Evolutionary conservation across 2,113 vertebrate species (phyloP).

Genomic region (Muscicapa adusta): DNA sequence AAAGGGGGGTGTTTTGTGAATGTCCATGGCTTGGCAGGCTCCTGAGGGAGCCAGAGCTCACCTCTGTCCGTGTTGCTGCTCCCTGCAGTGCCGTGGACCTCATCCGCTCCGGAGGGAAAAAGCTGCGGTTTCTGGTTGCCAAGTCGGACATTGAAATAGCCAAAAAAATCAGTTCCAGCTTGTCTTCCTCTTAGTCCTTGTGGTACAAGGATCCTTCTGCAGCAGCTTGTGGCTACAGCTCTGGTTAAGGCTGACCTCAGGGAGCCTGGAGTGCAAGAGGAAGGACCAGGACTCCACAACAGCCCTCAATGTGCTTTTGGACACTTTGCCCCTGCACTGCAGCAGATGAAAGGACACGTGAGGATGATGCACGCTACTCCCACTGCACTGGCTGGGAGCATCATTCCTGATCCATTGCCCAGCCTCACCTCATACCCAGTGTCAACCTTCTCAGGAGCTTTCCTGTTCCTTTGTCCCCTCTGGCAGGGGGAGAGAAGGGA

Average conservation of each 20-base stretch:
- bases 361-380: neutral
- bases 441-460: neutral
- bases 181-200: constrained; percentile 59
- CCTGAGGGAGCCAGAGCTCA: neutral
- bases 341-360: neutral
- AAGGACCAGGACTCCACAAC: neutral
- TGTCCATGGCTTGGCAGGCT: neutral
- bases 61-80: neutral
- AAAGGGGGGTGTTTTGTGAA: neutral
- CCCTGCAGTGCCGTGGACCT: constrained; percentile 86
- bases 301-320: neutral
- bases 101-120: constrained; percentile 88
- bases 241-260: neutral
- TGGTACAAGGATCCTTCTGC: neutral
- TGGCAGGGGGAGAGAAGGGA: neutral
- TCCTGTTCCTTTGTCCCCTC: neutral
- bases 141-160: constrained; percentile 88
- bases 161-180: constrained; percentile 87
- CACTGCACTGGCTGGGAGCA: neutral
- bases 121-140: constrained; percentile 89
- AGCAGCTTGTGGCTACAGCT: neutral
- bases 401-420: neutral
- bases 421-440: neutral
- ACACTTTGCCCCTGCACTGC: neutral
- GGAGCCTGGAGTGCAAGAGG: neutral